Evolutionary conservation across 2,797 vertebrate genomes (phyloP).

Genomic region (Psittacula derbiana): DNA sequence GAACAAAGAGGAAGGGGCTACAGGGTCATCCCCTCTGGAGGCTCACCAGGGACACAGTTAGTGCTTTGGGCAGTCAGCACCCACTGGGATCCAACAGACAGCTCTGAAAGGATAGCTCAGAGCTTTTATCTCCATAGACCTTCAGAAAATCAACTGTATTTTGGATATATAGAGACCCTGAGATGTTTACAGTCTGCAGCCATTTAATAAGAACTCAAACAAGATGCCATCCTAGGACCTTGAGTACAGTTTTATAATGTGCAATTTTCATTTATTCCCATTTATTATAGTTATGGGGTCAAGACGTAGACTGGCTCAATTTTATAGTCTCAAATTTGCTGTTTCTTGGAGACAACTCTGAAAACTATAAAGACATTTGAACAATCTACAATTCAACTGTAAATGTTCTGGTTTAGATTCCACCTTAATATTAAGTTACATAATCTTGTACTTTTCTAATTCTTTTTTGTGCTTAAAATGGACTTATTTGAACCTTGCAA

Average conservation of each 20-base stretch:
- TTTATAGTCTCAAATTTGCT: neutral
- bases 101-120: neutral
- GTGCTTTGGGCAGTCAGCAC: neutral
- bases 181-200: neutral
- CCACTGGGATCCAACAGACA: neutral
- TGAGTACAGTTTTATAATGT: neutral
- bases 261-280: neutral
- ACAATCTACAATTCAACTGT: neutral
- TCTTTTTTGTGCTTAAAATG: neutral
- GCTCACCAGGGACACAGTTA: accelerated
- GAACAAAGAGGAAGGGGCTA: neutral
- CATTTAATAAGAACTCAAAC: neutral
- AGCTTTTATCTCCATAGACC: neutral
- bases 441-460: constrained; percentile 7
- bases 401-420: neutral
- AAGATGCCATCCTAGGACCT: neutral
- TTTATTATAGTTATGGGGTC: neutral
- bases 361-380: neutral
- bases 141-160: neutral
- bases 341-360: neutral
- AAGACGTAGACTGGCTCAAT: neutral
- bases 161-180: neutral
- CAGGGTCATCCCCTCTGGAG: neutral
- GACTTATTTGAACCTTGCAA: neutral
- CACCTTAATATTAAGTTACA: neutral